phyloP scores from a whole-genome alignment of 2,797 vertebrate genomes.

The Naso thynnoides region DNA sequence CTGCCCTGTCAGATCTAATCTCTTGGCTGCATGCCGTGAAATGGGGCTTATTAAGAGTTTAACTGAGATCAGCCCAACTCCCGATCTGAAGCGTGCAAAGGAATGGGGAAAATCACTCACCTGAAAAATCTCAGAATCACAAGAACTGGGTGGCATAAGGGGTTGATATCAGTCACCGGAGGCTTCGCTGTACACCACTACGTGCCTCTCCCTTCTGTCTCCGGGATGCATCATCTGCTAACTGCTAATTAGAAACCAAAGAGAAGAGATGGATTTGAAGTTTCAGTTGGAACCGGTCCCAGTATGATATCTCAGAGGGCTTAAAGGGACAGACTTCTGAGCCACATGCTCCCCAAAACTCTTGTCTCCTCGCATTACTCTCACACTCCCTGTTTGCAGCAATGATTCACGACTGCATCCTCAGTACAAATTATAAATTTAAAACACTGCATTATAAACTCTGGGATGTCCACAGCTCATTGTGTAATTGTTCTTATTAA shows the following conservation, averaged over 20 bases:
- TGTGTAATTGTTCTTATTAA: constrained; percentile 6
- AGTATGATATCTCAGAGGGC: constrained; percentile 63
- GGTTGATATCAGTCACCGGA: constrained; percentile 56
- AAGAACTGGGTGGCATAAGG: constrained; percentile 64
- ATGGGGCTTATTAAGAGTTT: constrained; percentile 81
- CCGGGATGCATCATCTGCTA: constrained; percentile 68
- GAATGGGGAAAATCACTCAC: constrained; percentile 60
- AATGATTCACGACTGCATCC: constrained; percentile 18
- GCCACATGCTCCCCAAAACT: constrained; percentile 59
- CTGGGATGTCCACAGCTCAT: background rate
- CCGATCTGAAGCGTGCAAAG: constrained; percentile 53
- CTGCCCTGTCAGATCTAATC: constrained; percentile 81
- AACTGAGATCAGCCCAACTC: constrained; percentile 74
- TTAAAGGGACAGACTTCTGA: constrained; percentile 70
- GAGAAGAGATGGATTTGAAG: constrained; percentile 77
- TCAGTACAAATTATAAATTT: constrained; percentile 23
- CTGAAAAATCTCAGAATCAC: constrained; percentile 65
- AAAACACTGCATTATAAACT: background rate
- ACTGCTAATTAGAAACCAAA: constrained; percentile 78
- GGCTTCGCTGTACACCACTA: constrained; percentile 55
- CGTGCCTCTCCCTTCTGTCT: constrained; percentile 66
- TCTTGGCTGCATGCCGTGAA: constrained; percentile 75
- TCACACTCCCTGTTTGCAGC: constrained; percentile 47
- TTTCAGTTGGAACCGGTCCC: constrained; percentile 74
- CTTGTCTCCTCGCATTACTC: constrained; percentile 54